Evolutionary conservation across 2,797 vertebrate genomes (phyloP).

Genomic region (Sus cebifrons): DNA sequence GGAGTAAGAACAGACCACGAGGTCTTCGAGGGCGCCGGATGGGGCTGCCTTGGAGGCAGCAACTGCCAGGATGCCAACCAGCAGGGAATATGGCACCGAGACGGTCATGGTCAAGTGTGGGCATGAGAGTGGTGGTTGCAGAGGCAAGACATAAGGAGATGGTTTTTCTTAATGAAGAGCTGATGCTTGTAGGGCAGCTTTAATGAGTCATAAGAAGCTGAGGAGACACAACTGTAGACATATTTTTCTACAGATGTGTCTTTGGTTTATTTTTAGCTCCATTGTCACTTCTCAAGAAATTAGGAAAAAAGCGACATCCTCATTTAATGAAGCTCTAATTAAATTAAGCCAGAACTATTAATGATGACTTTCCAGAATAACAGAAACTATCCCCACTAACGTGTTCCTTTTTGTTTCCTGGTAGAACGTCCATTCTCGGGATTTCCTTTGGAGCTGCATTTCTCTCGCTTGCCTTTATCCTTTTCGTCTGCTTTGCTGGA

Average conservation of each 20-base stretch:
- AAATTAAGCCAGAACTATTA: no score
- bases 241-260: rapidly evolving
- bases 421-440: conserved; percentile 94
- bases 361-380: not conserved
- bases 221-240: not conserved
- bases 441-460: conserved; percentile 96
- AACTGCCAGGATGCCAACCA: no score
- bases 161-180: not conserved
- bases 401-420: conserved; percentile 82
- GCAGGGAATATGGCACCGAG: not conserved
- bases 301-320: not conserved
- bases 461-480: conserved; percentile 94
- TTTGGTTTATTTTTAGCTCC: not conserved
- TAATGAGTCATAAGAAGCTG: not conserved
- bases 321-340: not conserved
- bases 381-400: not conserved
- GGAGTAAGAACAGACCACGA: no score
- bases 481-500: conserved; percentile 96
- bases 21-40: rapidly evolving
- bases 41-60: not conserved
- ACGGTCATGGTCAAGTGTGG: rapidly evolving
- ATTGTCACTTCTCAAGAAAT: not conserved
- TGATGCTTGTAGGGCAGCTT: not conserved
- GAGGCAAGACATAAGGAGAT: not conserved
- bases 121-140: rapidly evolving